Base-by-base conservation (phyloP, 2,888 invertebrate genomes). In the Strigamia maritima region DNA sequence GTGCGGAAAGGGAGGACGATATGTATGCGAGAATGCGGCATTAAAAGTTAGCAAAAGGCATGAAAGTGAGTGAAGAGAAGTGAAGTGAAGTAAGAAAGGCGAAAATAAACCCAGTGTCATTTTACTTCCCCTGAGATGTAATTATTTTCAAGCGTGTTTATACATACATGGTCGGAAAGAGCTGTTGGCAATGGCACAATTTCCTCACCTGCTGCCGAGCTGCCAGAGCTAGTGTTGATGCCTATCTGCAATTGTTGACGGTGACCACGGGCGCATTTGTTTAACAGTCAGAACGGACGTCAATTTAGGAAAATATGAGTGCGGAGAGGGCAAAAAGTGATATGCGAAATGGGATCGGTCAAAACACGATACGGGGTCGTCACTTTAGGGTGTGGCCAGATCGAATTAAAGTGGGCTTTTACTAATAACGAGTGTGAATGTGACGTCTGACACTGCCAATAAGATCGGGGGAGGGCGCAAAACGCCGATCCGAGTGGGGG, bases 361-460 rank as follows among this genome's bases (percentile, higher is more conserved):
- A 2, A 22, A 49, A 49, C 16, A 2, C 49, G n/a, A n/a, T 6
- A n/a, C 3, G 16, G 49, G 49, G n/a, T 16, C 49, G 49, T n/a
- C 2, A 16, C 65, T 16, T 7, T 8, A 10, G 26, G 65, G 65
- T 65, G 24, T 65, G 24, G 65, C 65, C 12, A 65, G 2, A 49
- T 49, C 26, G 65, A 65, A 65, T 65, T 65, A 65, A 31, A 65
- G 65, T 26, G 6, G 49, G 19, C 49, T 49, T 14, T 65, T 26
- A 28, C 65, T 65, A 65, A 65, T 65, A 65, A 65, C 65, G 65
- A 65, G 26, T 24, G 65, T 26, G 65, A 65, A 4, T 24, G 65
- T 65, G 65, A 65, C 65, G 65, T 65, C 65, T 65, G 65, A 65
- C 65, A 65, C 16, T 65, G 65, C 65, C 26, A 65, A 65, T 65